Evolutionary conservation across 1,140 invertebrate species (phyloP).

Genomic region (Zaprionus ornatus): DNA sequence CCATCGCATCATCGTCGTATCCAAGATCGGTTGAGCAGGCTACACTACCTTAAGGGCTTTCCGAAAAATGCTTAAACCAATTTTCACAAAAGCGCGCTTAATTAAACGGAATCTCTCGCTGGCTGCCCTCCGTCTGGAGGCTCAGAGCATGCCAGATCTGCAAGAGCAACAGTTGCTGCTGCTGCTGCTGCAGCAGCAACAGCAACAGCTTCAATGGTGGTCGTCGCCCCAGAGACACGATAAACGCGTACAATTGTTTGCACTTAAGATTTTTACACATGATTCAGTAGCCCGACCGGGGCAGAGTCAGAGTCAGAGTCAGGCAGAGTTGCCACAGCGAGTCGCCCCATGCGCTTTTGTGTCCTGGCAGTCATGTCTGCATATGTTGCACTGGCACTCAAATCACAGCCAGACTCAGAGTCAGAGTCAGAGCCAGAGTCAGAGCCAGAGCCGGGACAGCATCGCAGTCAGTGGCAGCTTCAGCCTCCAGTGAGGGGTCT

Average conservation of each 20-base stretch:
- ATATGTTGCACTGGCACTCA: constrained; percentile 79
- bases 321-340: constrained; percentile 16
- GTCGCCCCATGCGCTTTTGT: constrained; percentile 42
- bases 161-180: not conserved
- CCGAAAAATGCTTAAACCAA: constrained; percentile 80
- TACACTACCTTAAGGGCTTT: constrained; percentile 69
- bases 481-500: constrained; percentile 12
- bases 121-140: constrained; percentile 20
- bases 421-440: constrained; percentile 2
- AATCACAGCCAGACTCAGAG: constrained; percentile 49
- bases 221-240: constrained; percentile 81
- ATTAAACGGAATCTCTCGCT: constrained; percentile 77
- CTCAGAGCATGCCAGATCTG: not conserved
- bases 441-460: not conserved
- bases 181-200: not conserved
- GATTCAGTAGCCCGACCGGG: constrained; percentile 75
- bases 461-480: constrained; percentile 5
- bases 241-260: constrained; percentile 84
- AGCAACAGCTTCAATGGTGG: constrained; percentile 72
- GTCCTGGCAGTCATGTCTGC: constrained; percentile 75
- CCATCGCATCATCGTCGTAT: constrained; percentile 24
- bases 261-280: constrained; percentile 84
- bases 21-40: constrained; percentile 18
- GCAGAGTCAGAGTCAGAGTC: constrained; percentile 37
- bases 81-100: constrained; percentile 72